Conservation (phyloP, 1,140 invertebrate species). For the Danaus melanippus region DNA sequence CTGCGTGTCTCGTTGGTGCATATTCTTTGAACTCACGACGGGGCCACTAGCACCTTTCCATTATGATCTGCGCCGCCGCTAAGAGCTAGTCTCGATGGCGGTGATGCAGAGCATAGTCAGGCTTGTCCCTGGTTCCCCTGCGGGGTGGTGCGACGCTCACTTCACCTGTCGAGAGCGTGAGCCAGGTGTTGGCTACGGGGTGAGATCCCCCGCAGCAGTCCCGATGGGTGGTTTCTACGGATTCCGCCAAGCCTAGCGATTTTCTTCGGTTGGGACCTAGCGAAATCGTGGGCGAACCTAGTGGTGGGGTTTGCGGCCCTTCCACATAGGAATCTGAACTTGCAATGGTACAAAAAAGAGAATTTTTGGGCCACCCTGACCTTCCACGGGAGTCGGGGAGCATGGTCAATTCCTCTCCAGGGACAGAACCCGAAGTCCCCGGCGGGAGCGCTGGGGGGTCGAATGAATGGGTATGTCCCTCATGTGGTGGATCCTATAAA, state of each 20-base stretch:
- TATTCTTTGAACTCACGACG: neutral
- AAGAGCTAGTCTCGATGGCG: constrained; percentile 78
- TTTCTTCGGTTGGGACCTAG: constrained; percentile 5
- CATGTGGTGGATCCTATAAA: constrained; percentile 8
- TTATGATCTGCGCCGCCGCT: neutral
- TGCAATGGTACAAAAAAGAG: constrained; percentile 4
- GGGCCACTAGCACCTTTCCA: constrained; percentile 1
- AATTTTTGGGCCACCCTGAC: constrained; percentile 1
- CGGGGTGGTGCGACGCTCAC: constrained; percentile 56
- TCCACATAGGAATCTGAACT: constrained; percentile 2
- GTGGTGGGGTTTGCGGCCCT: constrained; percentile 16
- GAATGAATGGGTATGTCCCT: constrained; percentile 7
- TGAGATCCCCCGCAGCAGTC: constrained; percentile 2
- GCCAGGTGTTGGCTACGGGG: constrained; percentile 6
- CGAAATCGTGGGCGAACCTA: constrained; percentile 11
- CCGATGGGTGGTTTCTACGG: constrained; percentile 3
- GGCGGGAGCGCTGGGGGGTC: constrained; percentile 4
- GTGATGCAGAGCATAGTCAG: constrained; percentile 68
- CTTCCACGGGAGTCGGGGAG: constrained; percentile 18
- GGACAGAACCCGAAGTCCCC: neutral
- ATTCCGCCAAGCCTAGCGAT: neutral
- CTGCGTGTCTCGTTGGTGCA: too few relatives aligned
- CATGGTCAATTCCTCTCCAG: neutral
- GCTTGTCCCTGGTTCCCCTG: constrained; percentile 14
- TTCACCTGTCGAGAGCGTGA: constrained; percentile 18